Evolutionary conservation across 2,113 vertebrate genomes (phyloP).

Genomic region (Artemisiospiza belli): DNA sequence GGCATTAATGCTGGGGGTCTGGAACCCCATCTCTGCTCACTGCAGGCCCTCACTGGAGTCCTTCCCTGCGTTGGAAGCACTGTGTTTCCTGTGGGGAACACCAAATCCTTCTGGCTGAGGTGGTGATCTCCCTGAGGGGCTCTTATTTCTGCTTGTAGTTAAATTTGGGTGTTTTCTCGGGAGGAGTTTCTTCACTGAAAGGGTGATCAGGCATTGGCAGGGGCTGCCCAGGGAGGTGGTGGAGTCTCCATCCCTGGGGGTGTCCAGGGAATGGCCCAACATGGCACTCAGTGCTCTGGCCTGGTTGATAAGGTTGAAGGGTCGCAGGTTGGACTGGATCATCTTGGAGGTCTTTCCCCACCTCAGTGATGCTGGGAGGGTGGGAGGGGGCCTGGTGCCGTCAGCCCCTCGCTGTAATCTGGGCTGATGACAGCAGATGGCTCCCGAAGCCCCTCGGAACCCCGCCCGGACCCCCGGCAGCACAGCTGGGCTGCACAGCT

Average conservation of each 20-base stretch:
- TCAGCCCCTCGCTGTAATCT: background rate
- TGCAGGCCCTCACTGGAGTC: background rate
- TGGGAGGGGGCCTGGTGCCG: background rate
- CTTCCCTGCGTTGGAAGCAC: background rate
- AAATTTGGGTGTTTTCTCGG: background rate
- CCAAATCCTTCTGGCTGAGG: background rate
- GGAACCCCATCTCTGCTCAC: background rate
- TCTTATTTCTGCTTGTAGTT: background rate
- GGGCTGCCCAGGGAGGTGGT: background rate
- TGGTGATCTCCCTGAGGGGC: background rate
- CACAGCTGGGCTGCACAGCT: background rate
- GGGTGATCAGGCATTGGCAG: background rate
- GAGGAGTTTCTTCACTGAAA: background rate
- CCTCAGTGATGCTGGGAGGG: background rate
- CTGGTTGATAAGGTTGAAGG: no score
- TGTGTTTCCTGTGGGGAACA: background rate
- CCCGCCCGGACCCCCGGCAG: rapidly evolving
- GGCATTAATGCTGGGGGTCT: background rate
- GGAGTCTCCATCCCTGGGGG: no score
- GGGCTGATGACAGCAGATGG: background rate
- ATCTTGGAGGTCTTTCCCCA: background rate
- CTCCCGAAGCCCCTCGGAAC: background rate
- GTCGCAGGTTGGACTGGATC: background rate
- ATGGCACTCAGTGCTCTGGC: background rate
- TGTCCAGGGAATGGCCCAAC: background rate